Evolutionary conservation across 2,888 invertebrate species (phyloP).

Genomic region (Sisyra nigra): DNA sequence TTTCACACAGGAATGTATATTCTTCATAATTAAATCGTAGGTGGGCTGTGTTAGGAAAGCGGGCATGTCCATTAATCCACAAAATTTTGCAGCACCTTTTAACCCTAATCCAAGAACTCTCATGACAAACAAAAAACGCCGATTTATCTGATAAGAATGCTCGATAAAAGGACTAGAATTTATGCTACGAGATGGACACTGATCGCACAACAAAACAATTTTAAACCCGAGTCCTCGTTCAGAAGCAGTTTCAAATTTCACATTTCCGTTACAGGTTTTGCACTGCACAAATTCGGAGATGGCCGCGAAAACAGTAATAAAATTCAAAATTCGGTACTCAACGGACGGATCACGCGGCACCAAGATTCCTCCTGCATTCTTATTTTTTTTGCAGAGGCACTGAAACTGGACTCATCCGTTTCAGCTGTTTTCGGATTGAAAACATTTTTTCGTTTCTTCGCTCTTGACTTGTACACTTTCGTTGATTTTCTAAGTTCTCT

Average conservation of each 20-base stretch:
- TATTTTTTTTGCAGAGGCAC: neutral
- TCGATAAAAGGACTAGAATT: neutral
- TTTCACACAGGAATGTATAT: conserved; percentile 8
- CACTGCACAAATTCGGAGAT: conserved; percentile 4
- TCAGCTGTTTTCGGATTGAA: conserved; percentile 2
- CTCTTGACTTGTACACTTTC: too few species aligned
- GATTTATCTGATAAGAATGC: conserved; percentile 1
- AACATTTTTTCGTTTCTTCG: neutral
- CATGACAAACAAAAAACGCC: conserved; percentile 11
- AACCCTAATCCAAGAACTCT: conserved; percentile 12
- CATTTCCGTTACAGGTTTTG: conserved; percentile 4
- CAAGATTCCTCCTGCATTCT: neutral
- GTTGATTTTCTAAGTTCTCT: too few species aligned
- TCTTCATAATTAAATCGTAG: conserved; percentile 8
- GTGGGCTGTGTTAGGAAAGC: conserved; percentile 8
- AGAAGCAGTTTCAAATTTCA: neutral
- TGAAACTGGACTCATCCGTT: neutral
- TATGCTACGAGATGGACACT: conserved; percentile 1
- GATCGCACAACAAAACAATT: neutral
- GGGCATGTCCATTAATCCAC: conserved; percentile 14
- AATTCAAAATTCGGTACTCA: conserved; percentile 3
- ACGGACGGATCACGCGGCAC: too few species aligned
- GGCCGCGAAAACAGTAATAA: neutral
- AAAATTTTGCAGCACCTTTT: conserved; percentile 10
- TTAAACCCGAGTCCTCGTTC: conserved; percentile 1